Base-by-base conservation (phyloP, 2,888 invertebrate genomes). In the Phengaris arion region DNA sequence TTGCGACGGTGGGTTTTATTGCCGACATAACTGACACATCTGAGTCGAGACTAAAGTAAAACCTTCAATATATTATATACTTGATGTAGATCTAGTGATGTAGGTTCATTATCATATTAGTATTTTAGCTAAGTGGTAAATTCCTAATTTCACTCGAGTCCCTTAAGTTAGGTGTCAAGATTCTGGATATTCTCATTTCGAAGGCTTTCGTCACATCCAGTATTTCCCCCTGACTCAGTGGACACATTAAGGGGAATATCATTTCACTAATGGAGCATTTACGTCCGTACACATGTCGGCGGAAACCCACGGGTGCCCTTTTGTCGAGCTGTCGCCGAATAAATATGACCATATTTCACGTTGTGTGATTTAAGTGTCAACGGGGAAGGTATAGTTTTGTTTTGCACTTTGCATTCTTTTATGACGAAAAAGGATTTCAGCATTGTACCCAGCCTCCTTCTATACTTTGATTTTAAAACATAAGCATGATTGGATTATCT, bases 211-310 rank as follows among this genome's bases (percentile, higher is more conserved):
- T 70, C 68, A 51, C 72, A 73, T 76, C 68, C 64, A 68, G 35
- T 51, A 6, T 22, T 51, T 15, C 68, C 59, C 48, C 52, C 74
- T 84, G 84, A 84, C 85, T 84, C 84, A 81, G 84, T 86, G 86
- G 86, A 86, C 87, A 86, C 85, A 87, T 89, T 89, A 88, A 88
- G 86, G 86, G 85, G 85, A 89, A 90, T 89, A 90, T 90, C 86
- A 90, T 90, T 89, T 85, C 88, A 83, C 89, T 91, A 91, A 91
- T 91, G 90, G 90, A 88, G 84, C 82, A 82, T 85, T 86, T 86
- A 84, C 85, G 77, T 85, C 81, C 79, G 83, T 83, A 81, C 79
- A 76, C 74, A 81, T 82, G 79, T 74, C 76, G 74, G 74, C 68
- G 81, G 84, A 86, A 85, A 86, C 81, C 78, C 82, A 45, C 48